Base-by-base conservation (phyloP, 92 coral and sea anemone genomes). In the Desmophyllum pertusum region DNA sequence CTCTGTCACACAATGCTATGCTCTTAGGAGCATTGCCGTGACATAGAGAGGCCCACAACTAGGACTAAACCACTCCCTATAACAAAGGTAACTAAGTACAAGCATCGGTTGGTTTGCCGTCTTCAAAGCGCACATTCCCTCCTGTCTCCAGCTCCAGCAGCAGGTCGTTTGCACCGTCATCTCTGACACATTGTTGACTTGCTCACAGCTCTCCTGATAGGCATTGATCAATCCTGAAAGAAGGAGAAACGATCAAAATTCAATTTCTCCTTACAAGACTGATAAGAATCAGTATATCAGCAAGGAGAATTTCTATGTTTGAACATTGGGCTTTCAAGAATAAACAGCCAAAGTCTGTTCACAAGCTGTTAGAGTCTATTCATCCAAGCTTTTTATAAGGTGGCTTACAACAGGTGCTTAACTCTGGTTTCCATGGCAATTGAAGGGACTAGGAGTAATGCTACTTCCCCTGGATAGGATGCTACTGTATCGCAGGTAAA, bases 111-210 rank as follows among this genome's bases (percentile, higher is more conserved):
- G 91, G 87, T 40, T 88, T 95, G 48, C 98, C 98, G 83, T 95
- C 98, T 77, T 95, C 98, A 84, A 95, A 95, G 61, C 98, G 85
- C 27, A 95, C 98, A 90, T 95, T 95, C n/a, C 98, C 98, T 41
- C 98, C 98, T 2, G 98, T 93, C 75, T 95, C 98, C 38, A 95
- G 86, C 76, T 95, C 98, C 17, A 95, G 86, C 51, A 95, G 78
- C 10, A 95, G n/a, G 87, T 68, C 98, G 87, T 76, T n/a, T 95
- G 95, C 27, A 95, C 84, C 7, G 98, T 95, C 89, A 91, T 84
- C 43, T 90, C 92, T 36, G 98, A 95, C 61, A 95, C 97, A 23
- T 69, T 77, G 70, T 91, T 85, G 40, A 95, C 94, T 75, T 95
- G 98, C 27, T 88, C 93, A 79, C 98, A 92, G 77, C 98, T 95